Evolutionary conservation across 2,797 vertebrate genomes (phyloP).

Genomic region (Urosaurus nigricauda): DNA sequence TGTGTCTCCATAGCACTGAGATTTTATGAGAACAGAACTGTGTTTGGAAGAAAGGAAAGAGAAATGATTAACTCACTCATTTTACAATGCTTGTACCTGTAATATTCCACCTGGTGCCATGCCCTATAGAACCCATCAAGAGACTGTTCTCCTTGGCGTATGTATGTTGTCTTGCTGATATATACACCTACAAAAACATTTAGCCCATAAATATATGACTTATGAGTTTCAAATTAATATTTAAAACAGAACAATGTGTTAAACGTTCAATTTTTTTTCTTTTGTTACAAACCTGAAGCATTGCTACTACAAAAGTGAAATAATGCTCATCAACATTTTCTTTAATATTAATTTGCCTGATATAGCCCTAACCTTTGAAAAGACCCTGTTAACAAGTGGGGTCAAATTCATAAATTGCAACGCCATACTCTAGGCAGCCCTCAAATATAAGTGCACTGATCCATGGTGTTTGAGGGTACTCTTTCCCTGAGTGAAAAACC

Average conservation of each 20-base stretch:
- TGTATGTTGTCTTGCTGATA: slow-evolving; percentile 96
- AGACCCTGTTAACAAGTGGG: neutral
- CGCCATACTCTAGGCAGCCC: neutral
- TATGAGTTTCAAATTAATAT: slow-evolving; percentile 8
- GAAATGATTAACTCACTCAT: slow-evolving; percentile 77
- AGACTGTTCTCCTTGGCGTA: slow-evolving; percentile 97
- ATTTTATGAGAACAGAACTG: slow-evolving; percentile 39
- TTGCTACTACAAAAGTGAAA: neutral
- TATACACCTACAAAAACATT: slow-evolving; percentile 87
- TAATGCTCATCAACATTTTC: neutral
- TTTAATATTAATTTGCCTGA: neutral
- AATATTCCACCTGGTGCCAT: slow-evolving; percentile 98
- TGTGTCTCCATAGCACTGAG: slow-evolving; percentile 9
- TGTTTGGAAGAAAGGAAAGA: slow-evolving; percentile 67
- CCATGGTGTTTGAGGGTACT: neutral
- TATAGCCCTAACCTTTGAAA: neutral
- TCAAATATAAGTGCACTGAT: neutral
- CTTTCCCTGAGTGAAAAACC: neutral
- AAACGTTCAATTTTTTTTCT: neutral
- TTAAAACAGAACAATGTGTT: slow-evolving; percentile 34
- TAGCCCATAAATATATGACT: slow-evolving; percentile 14
- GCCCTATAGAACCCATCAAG: slow-evolving; percentile 98
- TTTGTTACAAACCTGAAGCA: neutral
- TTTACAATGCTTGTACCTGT: slow-evolving; percentile 87
- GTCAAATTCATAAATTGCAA: neutral